A percentile compares a stretch with the other conserved stretches of the same genome.
These are phyloP conservation scores for Globia sparganii DNA, from an alignment of 2,888 invertebrate species.

Conservation along the genomic window DNA sequence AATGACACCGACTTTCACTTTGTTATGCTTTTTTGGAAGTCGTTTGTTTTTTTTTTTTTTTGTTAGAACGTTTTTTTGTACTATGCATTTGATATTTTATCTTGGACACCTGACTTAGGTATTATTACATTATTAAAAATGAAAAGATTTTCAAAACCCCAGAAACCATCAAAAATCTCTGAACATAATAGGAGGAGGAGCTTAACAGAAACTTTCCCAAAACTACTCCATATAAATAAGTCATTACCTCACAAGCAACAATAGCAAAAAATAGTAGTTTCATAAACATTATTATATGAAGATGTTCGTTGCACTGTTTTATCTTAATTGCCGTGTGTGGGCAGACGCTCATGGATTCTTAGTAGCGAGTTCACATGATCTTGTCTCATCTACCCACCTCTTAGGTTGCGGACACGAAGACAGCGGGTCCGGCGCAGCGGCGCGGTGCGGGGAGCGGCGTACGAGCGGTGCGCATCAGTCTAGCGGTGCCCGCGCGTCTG, in stretches of 20 bases:
- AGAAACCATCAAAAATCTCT: background rate
- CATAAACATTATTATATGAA: constrained; percentile 62
- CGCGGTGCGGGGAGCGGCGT: too few species aligned
- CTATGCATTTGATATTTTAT: too few species aligned
- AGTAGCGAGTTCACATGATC: constrained; percentile 77
- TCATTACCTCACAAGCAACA: constrained; percentile 42
- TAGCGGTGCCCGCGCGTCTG: too few species aligned
- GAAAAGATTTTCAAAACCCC: background rate
- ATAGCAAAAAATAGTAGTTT: constrained; percentile 53
- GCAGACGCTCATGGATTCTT: constrained; percentile 74
- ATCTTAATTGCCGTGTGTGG: constrained; percentile 75
- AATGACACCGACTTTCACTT: too few species aligned
- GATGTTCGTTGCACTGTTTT: constrained; percentile 68
- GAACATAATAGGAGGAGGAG: background rate
- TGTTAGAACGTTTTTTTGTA: too few species aligned
- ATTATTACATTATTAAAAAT: too few species aligned
- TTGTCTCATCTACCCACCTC: constrained; percentile 63
- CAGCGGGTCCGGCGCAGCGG: too few species aligned
- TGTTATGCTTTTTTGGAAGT: too few species aligned
- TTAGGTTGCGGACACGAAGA: too few species aligned
- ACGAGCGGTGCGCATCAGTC: too few species aligned
- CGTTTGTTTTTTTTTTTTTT: too few species aligned
- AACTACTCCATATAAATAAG: constrained; percentile 29
- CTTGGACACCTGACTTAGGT: too few species aligned
- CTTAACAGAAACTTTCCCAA: constrained; percentile 14